phyloP scores from a whole-genome alignment of 2,888 invertebrate genomes.

The Xestia rhomboidea region DNA sequence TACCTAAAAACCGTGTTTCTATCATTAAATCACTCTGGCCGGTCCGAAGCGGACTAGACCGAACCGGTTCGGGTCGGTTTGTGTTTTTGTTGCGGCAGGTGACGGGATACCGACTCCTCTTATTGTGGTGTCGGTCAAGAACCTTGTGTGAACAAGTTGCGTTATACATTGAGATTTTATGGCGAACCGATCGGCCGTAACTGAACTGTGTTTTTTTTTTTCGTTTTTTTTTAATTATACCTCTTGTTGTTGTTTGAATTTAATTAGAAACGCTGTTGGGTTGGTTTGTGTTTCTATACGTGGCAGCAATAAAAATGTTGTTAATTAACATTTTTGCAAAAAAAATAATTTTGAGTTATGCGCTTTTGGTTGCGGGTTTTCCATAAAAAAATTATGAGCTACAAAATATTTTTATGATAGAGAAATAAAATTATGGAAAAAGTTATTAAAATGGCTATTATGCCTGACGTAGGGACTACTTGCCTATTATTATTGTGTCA shows the following conservation, averaged over 20 bases:
- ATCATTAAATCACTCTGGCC: conserved; percentile 82
- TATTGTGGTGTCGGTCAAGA: conserved; percentile 83
- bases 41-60: conserved; percentile 65
- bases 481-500: conserved; percentile 1
- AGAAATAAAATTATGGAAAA: conserved; percentile 5
- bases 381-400: neutral
- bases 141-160: conserved; percentile 78
- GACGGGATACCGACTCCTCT: conserved; percentile 83
- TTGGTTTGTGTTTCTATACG: neutral
- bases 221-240: conserved; percentile 23
- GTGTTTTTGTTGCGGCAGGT: conserved; percentile 88
- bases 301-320: conserved; percentile 8
- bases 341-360: conserved; percentile 3
- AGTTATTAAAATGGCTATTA: conserved; percentile 6
- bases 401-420: neutral
- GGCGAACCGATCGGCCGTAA: conserved; percentile 60
- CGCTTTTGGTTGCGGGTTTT: neutral
- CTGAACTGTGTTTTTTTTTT: conserved; percentile 51
- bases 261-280: conserved; percentile 42
- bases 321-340: conserved; percentile 12
- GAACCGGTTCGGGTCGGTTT: conserved; percentile 69
- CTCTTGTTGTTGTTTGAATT: conserved; percentile 48
- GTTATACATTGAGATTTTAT: conserved; percentile 71
- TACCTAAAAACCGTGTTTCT: conserved; percentile 80
- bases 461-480: too few relatives aligned